phyloP scores from a whole-genome alignment of 2,888 invertebrate species.

The Zygogramma bicolorata region DNA sequence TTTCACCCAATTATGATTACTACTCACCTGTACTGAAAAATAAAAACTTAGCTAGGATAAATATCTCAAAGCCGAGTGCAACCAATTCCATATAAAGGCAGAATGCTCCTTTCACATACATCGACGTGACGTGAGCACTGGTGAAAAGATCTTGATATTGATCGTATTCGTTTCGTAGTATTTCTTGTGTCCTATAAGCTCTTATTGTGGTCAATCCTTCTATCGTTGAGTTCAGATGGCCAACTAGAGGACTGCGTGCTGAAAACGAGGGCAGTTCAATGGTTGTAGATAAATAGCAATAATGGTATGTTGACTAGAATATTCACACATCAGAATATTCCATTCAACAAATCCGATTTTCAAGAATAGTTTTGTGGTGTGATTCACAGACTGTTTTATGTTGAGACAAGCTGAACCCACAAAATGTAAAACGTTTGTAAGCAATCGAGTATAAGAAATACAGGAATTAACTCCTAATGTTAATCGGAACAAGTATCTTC shows the following conservation, averaged over 20 bases:
- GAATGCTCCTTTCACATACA: slow-evolving; percentile 56
- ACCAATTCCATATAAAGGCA: slow-evolving; percentile 57
- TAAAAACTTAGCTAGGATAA: slow-evolving; percentile 46
- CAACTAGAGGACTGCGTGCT: slow-evolving; percentile 63
- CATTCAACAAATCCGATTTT: too few species aligned
- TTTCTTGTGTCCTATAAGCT: slow-evolving; percentile 57
- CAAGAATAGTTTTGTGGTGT: too few species aligned
- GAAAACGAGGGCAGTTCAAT: slow-evolving; percentile 38
- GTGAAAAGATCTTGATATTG: slow-evolving; percentile 60
- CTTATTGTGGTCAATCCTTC: slow-evolving; percentile 62
- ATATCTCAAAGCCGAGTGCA: slow-evolving; percentile 48
- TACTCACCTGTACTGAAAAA: slow-evolving; percentile 47
- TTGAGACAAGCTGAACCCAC: too few species aligned
- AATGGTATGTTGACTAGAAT: too few species aligned
- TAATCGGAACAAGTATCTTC: too few species aligned
- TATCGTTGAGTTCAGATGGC: slow-evolving; percentile 61
- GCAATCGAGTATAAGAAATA: too few species aligned
- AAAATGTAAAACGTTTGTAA: too few species aligned
- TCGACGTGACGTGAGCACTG: slow-evolving; percentile 58
- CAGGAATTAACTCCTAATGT: too few species aligned
- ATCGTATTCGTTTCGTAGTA: slow-evolving; percentile 59
- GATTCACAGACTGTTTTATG: too few species aligned
- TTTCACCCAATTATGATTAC: neutral
- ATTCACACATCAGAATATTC: too few species aligned
- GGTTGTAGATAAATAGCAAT: slow-evolving; percentile 54